phyloP scores from a whole-genome alignment of 2,113 vertebrate genomes.

The Oenanthe melanoleuca region DNA sequence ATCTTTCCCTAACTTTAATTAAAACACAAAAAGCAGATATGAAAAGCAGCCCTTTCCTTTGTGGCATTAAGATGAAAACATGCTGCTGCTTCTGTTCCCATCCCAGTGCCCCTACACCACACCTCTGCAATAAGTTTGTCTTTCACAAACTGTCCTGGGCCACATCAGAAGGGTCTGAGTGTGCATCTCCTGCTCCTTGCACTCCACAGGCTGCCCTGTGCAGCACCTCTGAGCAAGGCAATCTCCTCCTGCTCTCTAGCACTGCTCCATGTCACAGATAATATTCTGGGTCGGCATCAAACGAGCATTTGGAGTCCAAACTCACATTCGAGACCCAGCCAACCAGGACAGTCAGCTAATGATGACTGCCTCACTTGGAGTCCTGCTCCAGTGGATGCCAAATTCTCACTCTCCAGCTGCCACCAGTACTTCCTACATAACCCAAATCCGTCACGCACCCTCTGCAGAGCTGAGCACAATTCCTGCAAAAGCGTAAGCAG shows the following conservation, averaged over 20 bases:
- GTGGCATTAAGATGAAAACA: background rate
- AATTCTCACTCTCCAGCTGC: background rate
- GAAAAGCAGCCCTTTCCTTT: background rate
- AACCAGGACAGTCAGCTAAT: background rate
- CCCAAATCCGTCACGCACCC: background rate
- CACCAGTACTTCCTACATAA: background rate
- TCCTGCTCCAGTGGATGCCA: background rate
- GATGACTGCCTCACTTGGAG: background rate
- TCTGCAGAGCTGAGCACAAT: background rate
- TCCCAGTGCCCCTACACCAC: background rate
- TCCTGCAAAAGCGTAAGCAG: rapidly evolving
- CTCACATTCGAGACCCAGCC: background rate
- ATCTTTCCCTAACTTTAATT: background rate
- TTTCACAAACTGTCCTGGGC: background rate
- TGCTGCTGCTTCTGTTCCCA: background rate
- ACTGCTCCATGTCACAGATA: background rate
- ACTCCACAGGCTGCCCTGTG: rapidly evolving
- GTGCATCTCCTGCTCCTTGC: rapidly evolving
- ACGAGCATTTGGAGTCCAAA: background rate
- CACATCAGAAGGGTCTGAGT: background rate
- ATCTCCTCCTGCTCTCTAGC: background rate
- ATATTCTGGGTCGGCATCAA: background rate
- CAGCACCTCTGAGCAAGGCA: background rate
- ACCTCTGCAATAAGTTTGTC: background rate
- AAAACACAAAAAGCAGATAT: background rate